Base-by-base conservation (phyloP, 2,888 invertebrate genomes). In the Lasiommata megera region DNA sequence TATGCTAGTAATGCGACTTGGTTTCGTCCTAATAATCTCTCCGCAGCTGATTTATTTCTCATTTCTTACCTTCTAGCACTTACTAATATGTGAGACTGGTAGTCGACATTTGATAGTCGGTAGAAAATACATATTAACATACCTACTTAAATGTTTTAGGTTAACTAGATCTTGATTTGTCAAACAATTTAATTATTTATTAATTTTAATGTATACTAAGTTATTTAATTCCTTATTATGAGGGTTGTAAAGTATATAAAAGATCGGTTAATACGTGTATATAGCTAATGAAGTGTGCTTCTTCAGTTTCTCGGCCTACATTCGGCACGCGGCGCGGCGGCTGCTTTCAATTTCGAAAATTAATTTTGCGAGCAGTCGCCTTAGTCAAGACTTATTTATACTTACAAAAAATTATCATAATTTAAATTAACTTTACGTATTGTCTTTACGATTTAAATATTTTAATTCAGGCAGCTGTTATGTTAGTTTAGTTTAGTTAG, bases 51-150 rank as follows among this genome's bases (percentile, higher is more conserved):
- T 85, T 80, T 77, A 82, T 87, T 88, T 82, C 77, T 79, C 79
- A 77, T 82, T 86, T 85, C 81, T 74, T 85, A 86, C 80, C 80
- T 88, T 87, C 82, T 89, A 88, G 85, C 84, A 84, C 85, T 84
- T 85, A 85, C 88, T 88, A 89, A 88, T 87, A 89, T 88, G 88
- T 90, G 89, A 90, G 90, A 90, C 90, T 90, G 90, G 89, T 90
- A 89, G 89, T 88, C 89, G 78, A 87, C 88, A 88, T 88, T 34
- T 89, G 79, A 86, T 90, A 90, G 88, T 83, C 82, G 76, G 82
- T 90, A 89, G 88, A 80, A 78, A 80, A 79, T 87, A 68, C 67
- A 68, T 69, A 62, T 59, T 65, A 85, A 86, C 80, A 85, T 84
- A 79, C 79, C 81, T 81, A 82, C 79, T 81, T 81, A 82, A 80